A percentile compares a stretch with the other conserved stretches of the same genome.
Conservation (phyloP, 2,888 invertebrate species). For the Lepidocyrtinus sp. region DNA sequence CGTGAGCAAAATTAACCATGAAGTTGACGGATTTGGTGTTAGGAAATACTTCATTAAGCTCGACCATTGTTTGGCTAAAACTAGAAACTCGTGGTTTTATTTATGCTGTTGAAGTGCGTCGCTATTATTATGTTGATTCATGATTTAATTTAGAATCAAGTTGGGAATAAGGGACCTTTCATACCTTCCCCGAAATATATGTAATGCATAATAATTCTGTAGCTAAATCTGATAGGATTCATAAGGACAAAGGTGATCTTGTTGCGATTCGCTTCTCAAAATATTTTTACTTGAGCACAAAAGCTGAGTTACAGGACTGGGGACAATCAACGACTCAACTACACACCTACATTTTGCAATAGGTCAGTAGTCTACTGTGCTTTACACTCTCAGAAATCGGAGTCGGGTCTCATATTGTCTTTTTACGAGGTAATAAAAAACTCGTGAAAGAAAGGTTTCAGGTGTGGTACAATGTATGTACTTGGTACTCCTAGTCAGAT, state of each 20-base stretch:
- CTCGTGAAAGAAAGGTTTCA: background rate
- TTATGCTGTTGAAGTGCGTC: background rate
- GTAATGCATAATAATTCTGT: too few relatives aligned
- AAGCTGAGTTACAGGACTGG: slow-evolving; percentile 33
- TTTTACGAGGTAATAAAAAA: background rate
- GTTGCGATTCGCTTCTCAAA: too few relatives aligned
- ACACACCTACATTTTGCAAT: slow-evolving; percentile 38
- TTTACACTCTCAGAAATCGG: slow-evolving; percentile 19
- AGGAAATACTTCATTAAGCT: slow-evolving; percentile 7
- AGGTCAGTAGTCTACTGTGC: slow-evolving; percentile 30
- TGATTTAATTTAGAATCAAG: slow-evolving; percentile 8
- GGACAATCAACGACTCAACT: slow-evolving; percentile 21
- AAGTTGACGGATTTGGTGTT: background rate
- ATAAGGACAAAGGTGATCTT: too few relatives aligned
- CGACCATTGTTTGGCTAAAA: background rate
- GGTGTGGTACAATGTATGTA: too few relatives aligned
- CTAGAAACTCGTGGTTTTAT: background rate
- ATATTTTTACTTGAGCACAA: too few relatives aligned
- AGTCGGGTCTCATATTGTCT: slow-evolving; percentile 8
- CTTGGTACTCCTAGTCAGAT: too few relatives aligned
- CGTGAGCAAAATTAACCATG: background rate
- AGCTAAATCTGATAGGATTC: too few relatives aligned
- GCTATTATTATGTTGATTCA: slow-evolving; percentile 13
- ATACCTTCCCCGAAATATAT: too few relatives aligned
- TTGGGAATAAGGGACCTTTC: too few relatives aligned